Conservation (phyloP, 2,113 vertebrate species). For the Silurus asotus region DNA sequence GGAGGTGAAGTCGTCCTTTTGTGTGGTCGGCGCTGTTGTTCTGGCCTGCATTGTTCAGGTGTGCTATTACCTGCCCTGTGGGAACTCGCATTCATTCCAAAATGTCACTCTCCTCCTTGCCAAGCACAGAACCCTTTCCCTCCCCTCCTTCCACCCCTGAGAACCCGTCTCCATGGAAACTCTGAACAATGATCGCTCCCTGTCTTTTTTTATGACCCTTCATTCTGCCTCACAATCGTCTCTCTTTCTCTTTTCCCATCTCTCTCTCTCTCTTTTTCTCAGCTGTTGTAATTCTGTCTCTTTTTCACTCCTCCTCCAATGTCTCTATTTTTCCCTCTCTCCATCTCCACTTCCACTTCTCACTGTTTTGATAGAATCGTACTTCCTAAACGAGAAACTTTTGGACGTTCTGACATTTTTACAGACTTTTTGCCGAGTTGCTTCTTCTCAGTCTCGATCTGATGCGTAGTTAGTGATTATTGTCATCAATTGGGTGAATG, state of each 20-base stretch:
- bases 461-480: not conserved
- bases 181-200: conserved; percentile 59
- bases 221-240: conserved; percentile 54
- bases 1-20: conserved; percentile 53
- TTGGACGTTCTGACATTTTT: not conserved
- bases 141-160: not conserved
- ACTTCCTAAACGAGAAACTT: not conserved
- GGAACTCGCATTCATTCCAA: conserved; percentile 60
- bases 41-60: conserved; percentile 57
- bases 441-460: not conserved
- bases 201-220: conserved; percentile 64
- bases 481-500: not conserved
- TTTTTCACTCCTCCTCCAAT: not conserved
- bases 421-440: not conserved
- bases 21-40: conserved; percentile 19
- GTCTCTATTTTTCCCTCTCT: not conserved
- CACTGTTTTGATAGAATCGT: not conserved
- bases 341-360: not conserved
- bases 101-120: conserved; percentile 62
- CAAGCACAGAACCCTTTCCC: conserved; percentile 31
- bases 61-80: conserved; percentile 61
- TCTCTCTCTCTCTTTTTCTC: not conserved
- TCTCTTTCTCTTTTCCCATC: conserved; percentile 21
- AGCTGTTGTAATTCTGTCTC: not conserved
- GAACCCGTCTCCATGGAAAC: conserved; percentile 73